Conservation (phyloP, 2,113 vertebrate species). For the Bagarius yarrelli region DNA sequence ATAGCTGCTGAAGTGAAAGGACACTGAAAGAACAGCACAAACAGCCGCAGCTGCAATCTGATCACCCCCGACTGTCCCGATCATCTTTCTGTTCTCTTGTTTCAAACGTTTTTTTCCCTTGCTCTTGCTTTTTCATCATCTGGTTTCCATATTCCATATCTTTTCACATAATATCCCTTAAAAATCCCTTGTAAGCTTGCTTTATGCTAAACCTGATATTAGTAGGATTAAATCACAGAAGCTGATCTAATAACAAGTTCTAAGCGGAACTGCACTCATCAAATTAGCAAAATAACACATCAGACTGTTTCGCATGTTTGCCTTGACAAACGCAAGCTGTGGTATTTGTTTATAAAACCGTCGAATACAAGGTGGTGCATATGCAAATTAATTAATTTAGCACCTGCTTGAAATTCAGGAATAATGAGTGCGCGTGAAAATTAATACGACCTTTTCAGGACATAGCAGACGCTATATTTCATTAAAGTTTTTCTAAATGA, state of each 20-base stretch:
- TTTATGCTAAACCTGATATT: conserved; percentile 12
- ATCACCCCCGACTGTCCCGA: background rate
- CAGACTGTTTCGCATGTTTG: background rate
- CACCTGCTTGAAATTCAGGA: background rate
- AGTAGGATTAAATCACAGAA: background rate
- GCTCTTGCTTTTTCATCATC: background rate
- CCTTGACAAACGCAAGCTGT: background rate
- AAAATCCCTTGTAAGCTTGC: conserved; percentile 5
- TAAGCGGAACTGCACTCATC: background rate
- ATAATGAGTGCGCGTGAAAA: background rate
- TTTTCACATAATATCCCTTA: conserved; percentile 7
- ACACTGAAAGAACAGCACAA: conserved; percentile 19
- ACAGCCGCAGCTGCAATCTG: conserved; percentile 13
- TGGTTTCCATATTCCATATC: background rate
- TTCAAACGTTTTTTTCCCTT: background rate
- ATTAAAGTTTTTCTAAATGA: background rate
- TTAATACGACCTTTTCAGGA: background rate
- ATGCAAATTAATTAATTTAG: background rate
- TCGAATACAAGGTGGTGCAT: background rate
- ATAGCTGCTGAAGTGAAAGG: background rate
- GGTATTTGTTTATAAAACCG: background rate
- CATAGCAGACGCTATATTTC: background rate
- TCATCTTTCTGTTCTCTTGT: background rate
- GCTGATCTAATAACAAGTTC: background rate
- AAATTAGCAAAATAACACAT: background rate